Conservation (phyloP, 2,797 vertebrate genomes). For the Scolopax rusticola region DNA sequence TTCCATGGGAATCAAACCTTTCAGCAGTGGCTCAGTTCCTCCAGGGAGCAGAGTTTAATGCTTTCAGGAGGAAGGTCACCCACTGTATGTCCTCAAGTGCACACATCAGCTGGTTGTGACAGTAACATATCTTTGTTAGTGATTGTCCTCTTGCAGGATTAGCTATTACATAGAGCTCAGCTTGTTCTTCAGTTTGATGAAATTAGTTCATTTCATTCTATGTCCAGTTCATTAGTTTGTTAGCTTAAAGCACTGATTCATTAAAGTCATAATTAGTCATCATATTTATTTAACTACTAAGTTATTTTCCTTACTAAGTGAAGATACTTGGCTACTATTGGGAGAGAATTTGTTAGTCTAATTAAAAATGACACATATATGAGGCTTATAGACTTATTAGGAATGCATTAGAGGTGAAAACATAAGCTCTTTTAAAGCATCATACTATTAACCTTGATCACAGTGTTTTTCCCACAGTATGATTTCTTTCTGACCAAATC, state of each 20-base stretch:
- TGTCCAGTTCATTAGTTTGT: background rate
- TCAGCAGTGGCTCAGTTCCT: background rate
- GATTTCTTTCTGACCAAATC: background rate
- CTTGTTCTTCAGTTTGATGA: background rate
- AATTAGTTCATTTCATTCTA: background rate
- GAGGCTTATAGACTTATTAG: background rate
- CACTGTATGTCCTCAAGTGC: background rate
- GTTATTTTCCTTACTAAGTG: background rate
- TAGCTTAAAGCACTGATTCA: background rate
- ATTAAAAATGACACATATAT: background rate
- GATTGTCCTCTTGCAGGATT: background rate
- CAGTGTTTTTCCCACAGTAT: background rate
- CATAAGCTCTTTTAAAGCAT: background rate
- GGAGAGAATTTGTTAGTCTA: background rate
- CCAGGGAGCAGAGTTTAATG: background rate
- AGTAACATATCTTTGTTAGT: background rate
- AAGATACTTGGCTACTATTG: background rate
- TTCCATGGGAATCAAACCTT: background rate
- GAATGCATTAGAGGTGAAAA: background rate
- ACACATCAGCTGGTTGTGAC: background rate
- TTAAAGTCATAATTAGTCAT: background rate
- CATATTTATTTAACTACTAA: background rate
- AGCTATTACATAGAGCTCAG: background rate
- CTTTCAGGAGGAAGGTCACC: background rate
- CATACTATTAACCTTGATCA: background rate